Evolutionary conservation across 2,797 vertebrate genomes (phyloP).

Genomic region (Pterois miles): DNA sequence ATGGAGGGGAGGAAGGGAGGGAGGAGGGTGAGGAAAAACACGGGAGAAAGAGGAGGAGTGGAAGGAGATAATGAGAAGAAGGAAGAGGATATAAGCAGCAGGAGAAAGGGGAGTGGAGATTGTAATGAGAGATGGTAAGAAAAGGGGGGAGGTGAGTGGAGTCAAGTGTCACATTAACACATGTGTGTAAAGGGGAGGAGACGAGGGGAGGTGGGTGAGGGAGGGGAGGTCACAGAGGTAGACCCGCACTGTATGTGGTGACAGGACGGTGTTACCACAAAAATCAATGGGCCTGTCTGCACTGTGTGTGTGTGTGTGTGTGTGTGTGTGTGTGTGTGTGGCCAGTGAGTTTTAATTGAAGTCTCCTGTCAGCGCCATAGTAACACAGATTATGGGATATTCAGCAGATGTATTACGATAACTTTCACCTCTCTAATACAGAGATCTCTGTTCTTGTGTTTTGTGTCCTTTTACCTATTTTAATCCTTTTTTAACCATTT

Average conservation of each 20-base stretch:
- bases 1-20: background rate
- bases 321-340: conserved; percentile 45
- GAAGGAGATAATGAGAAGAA: background rate
- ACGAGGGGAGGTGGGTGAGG: background rate
- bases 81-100: background rate
- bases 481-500: too few relatives aligned
- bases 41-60: background rate
- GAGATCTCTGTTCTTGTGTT: background rate
- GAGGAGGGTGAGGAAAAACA: background rate
- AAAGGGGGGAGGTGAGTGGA: conserved; percentile 41
- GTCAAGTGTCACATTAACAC: conserved; percentile 74
- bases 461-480: background rate
- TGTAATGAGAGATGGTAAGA: conserved; percentile 38
- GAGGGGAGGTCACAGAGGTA: conserved; percentile 48
- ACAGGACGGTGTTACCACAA: conserved; percentile 69
- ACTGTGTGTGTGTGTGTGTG: conserved; percentile 27
- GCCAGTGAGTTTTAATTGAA: conserved; percentile 59
- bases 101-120: conserved; percentile 20
- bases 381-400: conserved; percentile 42
- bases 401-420: conserved; percentile 37
- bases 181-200: conserved; percentile 57
- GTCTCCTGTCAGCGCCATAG: conserved; percentile 46
- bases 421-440: conserved; percentile 10
- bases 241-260: conserved; percentile 58
- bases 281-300: conserved; percentile 75